Percentiles rank a stretch among this genome's conserved stretches.
phyloP scores from a whole-genome alignment of 1,140 invertebrate genomes.

The Diprion similis region DNA sequence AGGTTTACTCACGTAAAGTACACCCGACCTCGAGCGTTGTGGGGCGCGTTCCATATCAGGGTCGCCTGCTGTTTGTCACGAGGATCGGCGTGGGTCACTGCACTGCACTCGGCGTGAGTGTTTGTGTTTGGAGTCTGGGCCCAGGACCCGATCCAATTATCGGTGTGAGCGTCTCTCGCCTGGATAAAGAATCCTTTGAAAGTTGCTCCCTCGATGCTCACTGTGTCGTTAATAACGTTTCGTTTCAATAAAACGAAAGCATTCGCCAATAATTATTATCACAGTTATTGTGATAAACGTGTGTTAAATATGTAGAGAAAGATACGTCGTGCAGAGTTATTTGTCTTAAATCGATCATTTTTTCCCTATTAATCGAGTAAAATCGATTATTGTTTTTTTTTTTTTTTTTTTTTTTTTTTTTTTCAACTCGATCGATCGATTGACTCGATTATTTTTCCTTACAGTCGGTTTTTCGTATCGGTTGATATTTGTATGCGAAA shows the following conservation, averaged over 20 bases:
- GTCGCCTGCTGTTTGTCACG: conserved; percentile 74
- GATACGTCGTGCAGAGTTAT: conserved; percentile 17
- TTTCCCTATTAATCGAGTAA: too few species aligned
- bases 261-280: too few species aligned
- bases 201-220: conserved; percentile 66
- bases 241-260: too few species aligned
- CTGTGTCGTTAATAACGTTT: conserved; percentile 45
- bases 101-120: conserved; percentile 76
- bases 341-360: too few species aligned
- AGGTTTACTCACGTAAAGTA: conserved; percentile 77
- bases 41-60: conserved; percentile 77
- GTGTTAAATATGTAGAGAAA: too few species aligned
- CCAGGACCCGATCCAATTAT: conserved; percentile 78
- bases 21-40: conserved; percentile 69
- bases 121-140: conserved; percentile 75
- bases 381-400: too few species aligned
- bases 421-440: too few species aligned
- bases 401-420: too few species aligned
- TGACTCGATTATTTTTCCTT: too few species aligned
- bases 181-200: conserved; percentile 85
- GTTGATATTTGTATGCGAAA: too few species aligned
- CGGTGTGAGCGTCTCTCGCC: conserved; percentile 72
- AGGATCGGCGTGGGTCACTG: conserved; percentile 81
- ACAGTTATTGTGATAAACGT: too few species aligned
- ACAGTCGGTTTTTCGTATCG: too few species aligned